Conservation (phyloP, 2,888 invertebrate genomes). For the Tridacna crocea region DNA sequence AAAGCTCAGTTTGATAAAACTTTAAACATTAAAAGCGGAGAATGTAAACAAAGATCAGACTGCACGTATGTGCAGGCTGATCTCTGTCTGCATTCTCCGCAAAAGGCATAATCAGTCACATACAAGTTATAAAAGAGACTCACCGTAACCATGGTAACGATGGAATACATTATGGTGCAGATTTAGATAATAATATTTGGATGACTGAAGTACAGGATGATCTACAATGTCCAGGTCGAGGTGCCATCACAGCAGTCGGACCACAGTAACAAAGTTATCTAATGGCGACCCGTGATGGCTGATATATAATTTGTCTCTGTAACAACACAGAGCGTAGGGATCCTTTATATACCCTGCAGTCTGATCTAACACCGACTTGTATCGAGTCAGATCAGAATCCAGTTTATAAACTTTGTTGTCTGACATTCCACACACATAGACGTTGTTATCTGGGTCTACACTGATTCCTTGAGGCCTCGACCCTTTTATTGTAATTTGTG, state of each 20-base stretch:
- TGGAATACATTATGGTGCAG: no score
- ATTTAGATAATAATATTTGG: no score
- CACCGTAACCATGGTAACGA: no score
- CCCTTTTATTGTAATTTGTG: background rate
- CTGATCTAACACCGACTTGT: background rate
- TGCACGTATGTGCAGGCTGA: no score
- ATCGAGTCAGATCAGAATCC: background rate
- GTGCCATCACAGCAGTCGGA: background rate
- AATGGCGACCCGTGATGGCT: background rate
- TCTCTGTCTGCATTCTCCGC: no score
- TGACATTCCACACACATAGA: background rate
- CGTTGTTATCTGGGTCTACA: background rate
- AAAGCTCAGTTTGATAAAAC: no score
- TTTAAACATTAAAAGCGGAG: no score
- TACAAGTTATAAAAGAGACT: no score
- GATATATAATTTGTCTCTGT: background rate
- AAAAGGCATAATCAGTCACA: no score
- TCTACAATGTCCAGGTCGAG: no score
- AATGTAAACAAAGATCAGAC: no score
- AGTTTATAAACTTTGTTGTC: constrained; percentile 1
- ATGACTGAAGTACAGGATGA: no score
- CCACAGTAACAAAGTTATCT: background rate
- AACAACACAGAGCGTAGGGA: background rate
- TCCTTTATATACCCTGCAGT: background rate
- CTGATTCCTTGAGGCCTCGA: background rate